A percentile compares a stretch with the other conserved stretches of the same genome.
These are phyloP conservation scores for Aphelocoma californica DNA, from an alignment of 2,797 vertebrate genomes.

Conservation along the genomic window DNA sequence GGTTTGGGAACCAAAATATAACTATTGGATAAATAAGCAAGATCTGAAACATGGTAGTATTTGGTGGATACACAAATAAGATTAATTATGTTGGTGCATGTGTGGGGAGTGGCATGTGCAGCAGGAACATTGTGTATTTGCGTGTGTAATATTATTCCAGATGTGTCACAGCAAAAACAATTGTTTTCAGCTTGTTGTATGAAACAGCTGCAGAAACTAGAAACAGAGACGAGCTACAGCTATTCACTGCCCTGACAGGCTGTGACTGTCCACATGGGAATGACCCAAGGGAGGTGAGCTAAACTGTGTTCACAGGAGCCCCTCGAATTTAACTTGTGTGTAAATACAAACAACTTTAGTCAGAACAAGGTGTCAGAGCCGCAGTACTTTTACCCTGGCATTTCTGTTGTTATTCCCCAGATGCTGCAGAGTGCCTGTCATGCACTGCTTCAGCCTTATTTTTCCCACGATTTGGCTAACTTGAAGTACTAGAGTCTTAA, in stretches of 20 bases:
- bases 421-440: background rate
- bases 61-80: slow-evolving; percentile 49
- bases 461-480: background rate
- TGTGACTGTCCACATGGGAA: background rate
- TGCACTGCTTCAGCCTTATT: background rate
- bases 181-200: slow-evolving; percentile 62
- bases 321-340: background rate
- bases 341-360: background rate
- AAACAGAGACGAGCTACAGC: slow-evolving; percentile 21
- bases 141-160: slow-evolving; percentile 50
- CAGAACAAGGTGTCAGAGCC: background rate
- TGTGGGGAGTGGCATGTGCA: slow-evolving; percentile 54
- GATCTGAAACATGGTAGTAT: slow-evolving; percentile 9
- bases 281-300: background rate
- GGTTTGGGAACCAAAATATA: slow-evolving; percentile 33
- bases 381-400: background rate
- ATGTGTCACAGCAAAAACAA: slow-evolving; percentile 52
- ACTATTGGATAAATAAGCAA: slow-evolving; percentile 36
- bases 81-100: slow-evolving; percentile 28
- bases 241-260: background rate
- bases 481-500: background rate
- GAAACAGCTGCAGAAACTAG: slow-evolving; percentile 29
- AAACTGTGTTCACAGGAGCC: background rate
- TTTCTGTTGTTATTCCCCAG: background rate
- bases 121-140: slow-evolving; percentile 68